A percentile compares a stretch with the other conserved stretches of the same genome.
These are phyloP conservation scores for Aleiodes testaceus DNA, from an alignment of 2,888 invertebrate genomes.

Conservation along the genomic window DNA sequence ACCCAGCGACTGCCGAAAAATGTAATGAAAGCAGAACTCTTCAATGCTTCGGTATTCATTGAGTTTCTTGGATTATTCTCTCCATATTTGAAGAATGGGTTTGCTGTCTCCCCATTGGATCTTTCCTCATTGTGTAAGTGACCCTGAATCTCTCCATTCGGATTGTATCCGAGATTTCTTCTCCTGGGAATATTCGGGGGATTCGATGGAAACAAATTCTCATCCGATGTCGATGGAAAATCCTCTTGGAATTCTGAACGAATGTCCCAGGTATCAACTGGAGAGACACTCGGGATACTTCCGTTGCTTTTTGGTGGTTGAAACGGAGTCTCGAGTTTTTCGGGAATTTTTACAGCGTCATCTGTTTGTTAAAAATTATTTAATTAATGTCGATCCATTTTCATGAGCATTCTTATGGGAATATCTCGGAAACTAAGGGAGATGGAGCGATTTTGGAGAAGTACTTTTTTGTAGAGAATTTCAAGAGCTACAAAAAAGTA, in stretches of 20 bases:
- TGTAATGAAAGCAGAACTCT: constrained; percentile 37
- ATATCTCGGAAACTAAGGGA: no score
- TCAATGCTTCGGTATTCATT: constrained; percentile 27
- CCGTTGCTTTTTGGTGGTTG: constrained; percentile 38
- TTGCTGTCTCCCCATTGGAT: constrained; percentile 62
- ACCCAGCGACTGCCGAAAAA: constrained; percentile 53
- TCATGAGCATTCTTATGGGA: no score
- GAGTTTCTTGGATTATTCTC: neutral
- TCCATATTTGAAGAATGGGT: neutral
- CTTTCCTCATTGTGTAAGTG: constrained; percentile 20
- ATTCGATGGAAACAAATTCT: neutral
- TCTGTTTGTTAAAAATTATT: no score
- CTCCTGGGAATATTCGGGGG: constrained; percentile 15
- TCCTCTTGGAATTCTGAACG: constrained; percentile 37
- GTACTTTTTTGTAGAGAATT: no score
- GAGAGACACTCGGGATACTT: constrained; percentile 36
- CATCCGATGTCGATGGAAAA: neutral
- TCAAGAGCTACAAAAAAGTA: no score
- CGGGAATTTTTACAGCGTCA: no score
- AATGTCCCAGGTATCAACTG: constrained; percentile 42
- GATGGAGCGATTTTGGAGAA: no score
- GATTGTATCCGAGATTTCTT: constrained; percentile 33
- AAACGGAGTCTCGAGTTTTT: neutral
- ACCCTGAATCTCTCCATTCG: constrained; percentile 36
- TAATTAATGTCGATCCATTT: no score